Conservation (phyloP, 2,888 invertebrate species). For the Cecidostiba fungosa region DNA sequence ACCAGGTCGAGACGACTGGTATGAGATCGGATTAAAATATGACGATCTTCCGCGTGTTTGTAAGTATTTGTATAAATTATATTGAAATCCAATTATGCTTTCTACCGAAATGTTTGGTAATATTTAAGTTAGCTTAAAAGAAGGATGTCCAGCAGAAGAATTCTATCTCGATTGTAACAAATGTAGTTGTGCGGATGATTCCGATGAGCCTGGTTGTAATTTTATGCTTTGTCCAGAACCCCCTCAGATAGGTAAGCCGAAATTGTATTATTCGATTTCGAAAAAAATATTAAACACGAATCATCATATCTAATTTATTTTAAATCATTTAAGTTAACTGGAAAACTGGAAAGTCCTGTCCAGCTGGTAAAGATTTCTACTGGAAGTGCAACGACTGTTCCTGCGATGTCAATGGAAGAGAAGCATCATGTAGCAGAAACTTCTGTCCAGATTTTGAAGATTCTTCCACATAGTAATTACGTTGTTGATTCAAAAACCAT, state of each 20-base stretch:
- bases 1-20: conserved; percentile 42
- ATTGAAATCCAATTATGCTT: not conserved
- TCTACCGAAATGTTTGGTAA: not conserved
- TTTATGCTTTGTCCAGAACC: not conserved
- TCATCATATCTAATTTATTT: not conserved
- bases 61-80: not conserved
- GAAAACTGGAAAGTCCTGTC: conserved; percentile 26
- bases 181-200: not conserved
- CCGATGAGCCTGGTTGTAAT: not conserved
- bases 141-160: conserved; percentile 20
- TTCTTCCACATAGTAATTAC: too few relatives aligned
- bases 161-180: conserved; percentile 48
- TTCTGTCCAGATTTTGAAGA: not conserved
- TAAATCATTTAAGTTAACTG: conserved; percentile 35
- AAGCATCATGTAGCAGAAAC: conserved; percentile 26
- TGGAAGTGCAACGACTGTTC: conserved; percentile 40
- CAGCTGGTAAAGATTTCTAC: conserved; percentile 44
- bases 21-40: not conserved
- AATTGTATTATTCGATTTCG: not conserved
- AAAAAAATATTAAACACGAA: too few relatives aligned
- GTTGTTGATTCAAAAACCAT: too few relatives aligned
- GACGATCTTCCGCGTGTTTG: conserved; percentile 39
- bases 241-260: conserved; percentile 42
- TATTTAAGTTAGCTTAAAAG: conserved; percentile 20
- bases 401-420: conserved; percentile 2